Conservation (phyloP, 1,140 invertebrate genomes). For the Planococcus citri region DNA sequence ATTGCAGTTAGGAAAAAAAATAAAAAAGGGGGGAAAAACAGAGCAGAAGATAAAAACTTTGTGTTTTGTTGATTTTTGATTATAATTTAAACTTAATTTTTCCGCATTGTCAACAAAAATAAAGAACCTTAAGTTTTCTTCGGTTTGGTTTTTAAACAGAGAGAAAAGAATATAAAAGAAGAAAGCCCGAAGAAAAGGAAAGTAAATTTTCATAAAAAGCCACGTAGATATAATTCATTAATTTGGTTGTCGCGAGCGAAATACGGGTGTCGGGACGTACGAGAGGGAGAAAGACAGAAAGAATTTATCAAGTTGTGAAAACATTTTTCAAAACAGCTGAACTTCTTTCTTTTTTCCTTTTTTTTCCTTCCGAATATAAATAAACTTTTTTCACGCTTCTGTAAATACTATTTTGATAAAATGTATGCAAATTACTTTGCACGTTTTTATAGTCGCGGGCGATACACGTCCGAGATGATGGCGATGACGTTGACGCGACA, state of each 20-base stretch:
- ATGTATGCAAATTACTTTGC: background rate
- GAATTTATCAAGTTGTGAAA: no score
- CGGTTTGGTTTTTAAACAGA: background rate
- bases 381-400: background rate
- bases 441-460: background rate
- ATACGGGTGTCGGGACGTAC: no score
- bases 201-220: background rate
- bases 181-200: background rate
- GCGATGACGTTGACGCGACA: no score
- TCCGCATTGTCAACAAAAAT: background rate
- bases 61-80: background rate
- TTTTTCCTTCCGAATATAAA: no score
- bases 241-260: background rate
- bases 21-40: background rate
- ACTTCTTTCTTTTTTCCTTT: no score
- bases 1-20: background rate
- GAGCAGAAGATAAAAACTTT: background rate
- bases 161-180: no score
- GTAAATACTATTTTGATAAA: background rate
- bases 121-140: background rate
- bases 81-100: constrained; percentile 1
- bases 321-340: no score
- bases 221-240: background rate
- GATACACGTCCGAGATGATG: no score
- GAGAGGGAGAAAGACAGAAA: no score